Base-by-base conservation (phyloP, 2,797 vertebrate genomes). In the Vireo griseus region DNA sequence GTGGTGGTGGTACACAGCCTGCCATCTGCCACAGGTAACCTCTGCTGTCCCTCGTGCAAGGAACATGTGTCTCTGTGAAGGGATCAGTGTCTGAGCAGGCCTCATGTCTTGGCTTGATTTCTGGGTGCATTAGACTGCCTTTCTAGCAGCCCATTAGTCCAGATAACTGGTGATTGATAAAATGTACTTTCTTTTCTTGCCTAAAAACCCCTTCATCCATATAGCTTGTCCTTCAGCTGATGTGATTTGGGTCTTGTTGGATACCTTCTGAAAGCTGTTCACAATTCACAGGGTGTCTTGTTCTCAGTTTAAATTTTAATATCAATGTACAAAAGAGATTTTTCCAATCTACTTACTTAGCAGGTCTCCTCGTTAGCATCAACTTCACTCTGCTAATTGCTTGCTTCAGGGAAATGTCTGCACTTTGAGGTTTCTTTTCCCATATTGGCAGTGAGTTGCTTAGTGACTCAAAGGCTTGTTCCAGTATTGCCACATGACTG, bases 361-460 rank as follows among this genome's bases (percentile, higher is more conserved):
- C 59, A 75, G 26, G 45, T 76, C 48, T 90, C 45, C 71, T 93
- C 45, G 67, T 82, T 94, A 73, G 86, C 86, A 77, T 88, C 40
- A 54, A 0, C 67, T 87, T 86, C 57, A 7, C 18, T 85, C 40
- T 88, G 44, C 66, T 94, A 80, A 85, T 92, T 92, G 74, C 59
- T 91, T 77, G 86, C 84, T 95, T 91, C 40, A 59, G 86, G 87
- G 90, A 86, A 65, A 31, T 6, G 79, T 88, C 95, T 95, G 84
- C 67, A 35, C 88, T 94, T 90, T 77, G 90, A 95, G 90, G 69
- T 83, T 88, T 91, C 57, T 87, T 92, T 85, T 87, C 94, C 84
- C 86, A 65, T 63, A 47, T 71, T 76, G 72, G n/a, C 57, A 58
- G 3, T 22, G 65, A 74, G 42, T 73, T 85, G 50, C 74, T 74